A percentile compares a stretch with the other conserved stretches of the same genome.
Evolutionary conservation across 2,888 invertebrate genomes (phyloP).

Genomic region (Rhyacophila evoluta): DNA sequence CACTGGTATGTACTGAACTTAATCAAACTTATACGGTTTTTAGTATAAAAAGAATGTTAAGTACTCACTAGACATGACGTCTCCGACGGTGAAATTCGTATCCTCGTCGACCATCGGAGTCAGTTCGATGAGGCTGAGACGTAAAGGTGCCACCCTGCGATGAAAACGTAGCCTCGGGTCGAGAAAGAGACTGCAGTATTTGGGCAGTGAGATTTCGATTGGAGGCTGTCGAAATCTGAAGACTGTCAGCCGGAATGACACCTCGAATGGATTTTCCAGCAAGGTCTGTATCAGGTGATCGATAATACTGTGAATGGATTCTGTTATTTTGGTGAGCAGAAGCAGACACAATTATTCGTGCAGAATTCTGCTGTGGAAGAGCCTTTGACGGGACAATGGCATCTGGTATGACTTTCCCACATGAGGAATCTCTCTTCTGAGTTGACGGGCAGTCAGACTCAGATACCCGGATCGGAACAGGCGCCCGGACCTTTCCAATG

Average conservation of each 20-base stretch:
- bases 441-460: constrained; percentile 57
- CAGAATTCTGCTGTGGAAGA: constrained; percentile 65
- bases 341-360: constrained; percentile 64
- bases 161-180: constrained; percentile 58
- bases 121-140: neutral
- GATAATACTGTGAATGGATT: constrained; percentile 37
- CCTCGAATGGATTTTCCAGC: constrained; percentile 24
- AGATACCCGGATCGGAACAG: neutral
- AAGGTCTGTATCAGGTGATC: constrained; percentile 25
- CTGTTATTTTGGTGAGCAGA: constrained; percentile 35
- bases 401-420: constrained; percentile 58
- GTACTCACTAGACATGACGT: constrained; percentile 50
- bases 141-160: neutral
- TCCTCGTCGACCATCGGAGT: neutral
- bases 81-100: constrained; percentile 27
- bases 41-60: too few relatives aligned
- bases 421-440: constrained; percentile 58
- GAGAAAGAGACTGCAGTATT: constrained; percentile 71
- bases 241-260: constrained; percentile 46
- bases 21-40: too few relatives aligned
- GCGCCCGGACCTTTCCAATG: constrained; percentile 44
- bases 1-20: too few relatives aligned
- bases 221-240: constrained; percentile 67
- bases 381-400: constrained; percentile 58
- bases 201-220: constrained; percentile 75